Evolutionary conservation across 1,140 invertebrate species (phyloP).

Genomic region (Aphaenogaster floridana): DNA sequence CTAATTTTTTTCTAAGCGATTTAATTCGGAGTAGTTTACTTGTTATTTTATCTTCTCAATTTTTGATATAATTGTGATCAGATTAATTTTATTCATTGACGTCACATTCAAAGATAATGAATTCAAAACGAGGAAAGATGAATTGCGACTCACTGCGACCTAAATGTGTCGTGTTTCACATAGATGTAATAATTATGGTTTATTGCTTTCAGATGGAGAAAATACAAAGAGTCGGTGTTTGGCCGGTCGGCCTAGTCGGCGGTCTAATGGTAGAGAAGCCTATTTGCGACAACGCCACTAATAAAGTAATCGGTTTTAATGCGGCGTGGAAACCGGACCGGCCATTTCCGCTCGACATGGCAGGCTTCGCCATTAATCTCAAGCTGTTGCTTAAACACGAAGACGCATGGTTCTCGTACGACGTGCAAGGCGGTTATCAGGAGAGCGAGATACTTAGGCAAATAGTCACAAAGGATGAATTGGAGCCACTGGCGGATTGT

Average conservation of each 20-base stretch:
- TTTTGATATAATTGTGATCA: not conserved
- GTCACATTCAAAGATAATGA: not conserved
- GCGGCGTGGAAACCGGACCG: slow-evolving; percentile 95
- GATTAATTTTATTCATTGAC: not conserved
- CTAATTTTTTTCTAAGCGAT: not conserved
- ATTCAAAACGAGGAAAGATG: not conserved
- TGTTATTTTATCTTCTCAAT: not conserved
- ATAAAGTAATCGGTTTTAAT: slow-evolving; percentile 94
- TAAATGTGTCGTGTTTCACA: not conserved
- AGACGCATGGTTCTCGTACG: slow-evolving; percentile 93
- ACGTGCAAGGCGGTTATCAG: slow-evolving; percentile 95
- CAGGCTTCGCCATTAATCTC: slow-evolving; percentile 98
- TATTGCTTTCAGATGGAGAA: slow-evolving; percentile 89
- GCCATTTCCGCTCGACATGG: slow-evolving; percentile 99
- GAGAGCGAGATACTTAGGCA: slow-evolving; percentile 96
- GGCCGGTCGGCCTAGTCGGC: slow-evolving; percentile 98
- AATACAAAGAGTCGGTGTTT: slow-evolving; percentile 96
- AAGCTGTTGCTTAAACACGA: slow-evolving; percentile 92
- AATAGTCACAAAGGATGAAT: slow-evolving; percentile 90
- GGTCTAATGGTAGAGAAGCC: slow-evolving; percentile 95
- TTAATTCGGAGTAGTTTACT: not conserved
- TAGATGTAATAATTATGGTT: slow-evolving; percentile 16
- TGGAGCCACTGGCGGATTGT: slow-evolving; percentile 96
- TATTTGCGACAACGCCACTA: slow-evolving; percentile 88
- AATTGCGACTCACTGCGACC: too few species aligned